Evolutionary conservation across 2,797 vertebrate species (phyloP).

Genomic region (Catharus ustulatus): DNA sequence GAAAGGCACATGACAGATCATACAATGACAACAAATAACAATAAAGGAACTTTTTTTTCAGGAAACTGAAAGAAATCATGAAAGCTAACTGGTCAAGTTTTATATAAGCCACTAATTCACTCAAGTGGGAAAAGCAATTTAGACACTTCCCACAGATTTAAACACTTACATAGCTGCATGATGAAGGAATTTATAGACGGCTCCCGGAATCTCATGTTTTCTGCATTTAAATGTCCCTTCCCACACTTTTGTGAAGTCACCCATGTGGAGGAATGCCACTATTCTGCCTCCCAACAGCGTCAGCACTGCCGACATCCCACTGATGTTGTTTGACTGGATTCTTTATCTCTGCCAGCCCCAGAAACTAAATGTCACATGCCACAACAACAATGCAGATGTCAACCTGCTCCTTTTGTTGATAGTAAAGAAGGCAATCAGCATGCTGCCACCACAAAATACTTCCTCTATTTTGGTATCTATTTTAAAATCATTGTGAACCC

Average conservation of each 20-base stretch:
- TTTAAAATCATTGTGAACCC: not conserved
- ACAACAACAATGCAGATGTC: not conserved
- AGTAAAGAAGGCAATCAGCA: not conserved
- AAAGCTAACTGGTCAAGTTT: not conserved
- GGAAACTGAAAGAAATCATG: not conserved
- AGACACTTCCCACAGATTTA: slow-evolving; percentile 35
- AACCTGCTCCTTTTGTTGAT: not conserved
- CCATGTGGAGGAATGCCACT: not conserved
- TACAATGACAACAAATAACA: not conserved
- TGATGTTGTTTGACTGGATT: not conserved
- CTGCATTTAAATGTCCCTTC: slow-evolving; percentile 1
- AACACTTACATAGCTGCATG: not conserved
- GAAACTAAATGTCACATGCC: not conserved
- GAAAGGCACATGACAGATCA: not conserved
- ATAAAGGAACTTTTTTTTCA: not conserved
- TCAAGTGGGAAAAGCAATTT: slow-evolving; percentile 6
- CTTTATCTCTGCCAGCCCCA: not conserved
- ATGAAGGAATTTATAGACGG: slow-evolving; percentile 36
- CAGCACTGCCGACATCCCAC: not conserved
- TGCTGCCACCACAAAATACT: not conserved
- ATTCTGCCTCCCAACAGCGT: not conserved
- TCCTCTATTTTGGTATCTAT: not conserved
- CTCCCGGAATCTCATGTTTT: not conserved
- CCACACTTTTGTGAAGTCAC: not conserved
- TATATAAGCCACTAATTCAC: not conserved